Evolutionary conservation across 2,797 vertebrate species (phyloP).

Genomic region (Rhadinocentrus ornatus): DNA sequence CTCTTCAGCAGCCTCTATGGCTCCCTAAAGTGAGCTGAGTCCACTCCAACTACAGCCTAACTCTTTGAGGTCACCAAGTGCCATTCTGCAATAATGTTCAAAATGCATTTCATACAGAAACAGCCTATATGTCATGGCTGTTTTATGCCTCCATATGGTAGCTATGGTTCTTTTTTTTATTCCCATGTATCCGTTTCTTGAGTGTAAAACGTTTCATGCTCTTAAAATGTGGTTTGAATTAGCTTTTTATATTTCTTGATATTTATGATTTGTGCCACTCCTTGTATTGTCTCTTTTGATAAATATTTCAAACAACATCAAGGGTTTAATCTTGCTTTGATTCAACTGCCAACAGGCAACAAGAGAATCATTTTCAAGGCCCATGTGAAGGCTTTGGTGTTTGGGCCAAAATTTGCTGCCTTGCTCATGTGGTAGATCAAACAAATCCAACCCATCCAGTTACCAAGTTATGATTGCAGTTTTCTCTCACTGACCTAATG

Average conservation of each 20-base stretch:
- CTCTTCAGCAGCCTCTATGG: slow-evolving; percentile 46
- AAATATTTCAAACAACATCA: slow-evolving; percentile 86
- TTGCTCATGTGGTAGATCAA: slow-evolving; percentile 72
- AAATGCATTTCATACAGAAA: slow-evolving; percentile 66
- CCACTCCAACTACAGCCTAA: slow-evolving; percentile 37
- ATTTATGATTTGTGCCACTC: slow-evolving; percentile 87
- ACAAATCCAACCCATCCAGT: slow-evolving; percentile 63
- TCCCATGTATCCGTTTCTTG: slow-evolving; percentile 60
- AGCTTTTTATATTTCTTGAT: slow-evolving; percentile 83
- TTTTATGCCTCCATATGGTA: slow-evolving; percentile 75
- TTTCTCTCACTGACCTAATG: slow-evolving; percentile 53
- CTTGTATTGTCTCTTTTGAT: slow-evolving; percentile 86
- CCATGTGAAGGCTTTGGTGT: slow-evolving; percentile 76
- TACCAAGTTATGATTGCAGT: slow-evolving; percentile 64
- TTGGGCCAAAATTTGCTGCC: slow-evolving; percentile 76
- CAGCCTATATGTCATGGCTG: slow-evolving; percentile 54
- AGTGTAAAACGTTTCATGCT: slow-evolving; percentile 60
- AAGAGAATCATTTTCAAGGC: slow-evolving; percentile 79
- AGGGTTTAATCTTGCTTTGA: slow-evolving; percentile 82
- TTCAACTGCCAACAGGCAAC: slow-evolving; percentile 81
- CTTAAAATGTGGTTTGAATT: slow-evolving; percentile 82
- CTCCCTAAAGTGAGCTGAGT: slow-evolving; percentile 58
- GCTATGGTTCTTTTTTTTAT: slow-evolving; percentile 45
- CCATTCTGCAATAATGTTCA: slow-evolving; percentile 68
- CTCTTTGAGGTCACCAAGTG: slow-evolving; percentile 68